These are phyloP conservation scores for Fulica atra DNA, from an alignment of 2,113 vertebrate genomes.

Conservation along the genomic window DNA sequence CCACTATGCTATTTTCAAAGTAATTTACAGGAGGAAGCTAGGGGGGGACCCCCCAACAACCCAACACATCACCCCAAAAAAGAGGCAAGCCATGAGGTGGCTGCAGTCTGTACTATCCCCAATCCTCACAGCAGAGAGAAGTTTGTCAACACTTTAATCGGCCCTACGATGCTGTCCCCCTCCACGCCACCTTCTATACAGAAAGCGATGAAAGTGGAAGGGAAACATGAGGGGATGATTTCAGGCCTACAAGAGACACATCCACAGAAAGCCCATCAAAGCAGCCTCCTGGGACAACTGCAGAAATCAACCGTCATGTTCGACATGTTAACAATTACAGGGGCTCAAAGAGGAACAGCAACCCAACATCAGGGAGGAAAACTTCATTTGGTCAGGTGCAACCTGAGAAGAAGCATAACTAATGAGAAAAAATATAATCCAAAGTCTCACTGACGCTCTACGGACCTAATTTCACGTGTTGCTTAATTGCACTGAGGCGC, in stretches of 20 bases:
- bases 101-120: not conserved
- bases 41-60: not conserved
- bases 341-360: not conserved
- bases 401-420: conserved; percentile 14
- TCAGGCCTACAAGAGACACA: not conserved
- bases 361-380: not conserved
- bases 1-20: not conserved
- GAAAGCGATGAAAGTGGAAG: not conserved
- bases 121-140: not conserved
- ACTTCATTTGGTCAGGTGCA: conserved; percentile 4
- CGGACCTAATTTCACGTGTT: not conserved
- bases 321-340: not conserved
- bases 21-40: not conserved
- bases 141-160: not conserved
- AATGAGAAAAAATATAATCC: not conserved
- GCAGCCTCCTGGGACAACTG: not conserved
- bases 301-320: accelerated
- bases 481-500: accelerated
- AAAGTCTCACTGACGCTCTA: not conserved
- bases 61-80: not conserved
- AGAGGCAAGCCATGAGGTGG: not conserved
- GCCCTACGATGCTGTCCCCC: not conserved
- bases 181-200: not conserved
- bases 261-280: not conserved
- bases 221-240: not conserved